These are phyloP conservation scores for Sarcophaga caerulescens DNA, from an alignment of 2,888 invertebrate genomes.

Conservation along the genomic window DNA sequence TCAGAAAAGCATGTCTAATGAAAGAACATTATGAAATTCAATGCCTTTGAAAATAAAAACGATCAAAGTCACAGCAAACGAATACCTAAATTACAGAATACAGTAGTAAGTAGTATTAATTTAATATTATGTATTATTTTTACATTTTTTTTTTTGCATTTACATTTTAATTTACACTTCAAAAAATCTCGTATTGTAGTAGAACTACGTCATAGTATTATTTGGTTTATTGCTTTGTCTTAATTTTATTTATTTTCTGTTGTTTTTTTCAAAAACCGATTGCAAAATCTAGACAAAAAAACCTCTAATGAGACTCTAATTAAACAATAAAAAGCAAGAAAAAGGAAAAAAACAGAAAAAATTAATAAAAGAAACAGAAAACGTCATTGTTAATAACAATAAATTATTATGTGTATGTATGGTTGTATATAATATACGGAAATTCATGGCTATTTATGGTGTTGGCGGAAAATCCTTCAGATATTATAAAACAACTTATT, in stretches of 20 bases:
- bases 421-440: conserved; percentile 54
- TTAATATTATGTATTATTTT: too few species aligned
- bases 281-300: conserved; percentile 12
- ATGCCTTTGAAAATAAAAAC: too few species aligned
- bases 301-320: conserved; percentile 19
- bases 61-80: too few species aligned
- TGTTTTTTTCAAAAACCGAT: background rate
- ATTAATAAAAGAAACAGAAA: conserved; percentile 35
- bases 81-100: too few species aligned
- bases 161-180: background rate
- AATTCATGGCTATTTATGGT: conserved; percentile 67
- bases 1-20: too few species aligned
- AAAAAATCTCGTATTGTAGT: background rate
- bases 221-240: background rate
- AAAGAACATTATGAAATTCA: too few species aligned
- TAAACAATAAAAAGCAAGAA: background rate
- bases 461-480: conserved; percentile 70
- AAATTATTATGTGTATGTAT: background rate
- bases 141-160: background rate
- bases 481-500: conserved; percentile 37
- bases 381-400: conserved; percentile 36
- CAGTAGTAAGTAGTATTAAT: too few species aligned
- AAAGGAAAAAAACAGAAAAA: conserved; percentile 18
- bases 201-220: background rate
- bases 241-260: background rate